phyloP scores from a whole-genome alignment of 2,888 invertebrate genomes.

The Tethea ocularis region DNA sequence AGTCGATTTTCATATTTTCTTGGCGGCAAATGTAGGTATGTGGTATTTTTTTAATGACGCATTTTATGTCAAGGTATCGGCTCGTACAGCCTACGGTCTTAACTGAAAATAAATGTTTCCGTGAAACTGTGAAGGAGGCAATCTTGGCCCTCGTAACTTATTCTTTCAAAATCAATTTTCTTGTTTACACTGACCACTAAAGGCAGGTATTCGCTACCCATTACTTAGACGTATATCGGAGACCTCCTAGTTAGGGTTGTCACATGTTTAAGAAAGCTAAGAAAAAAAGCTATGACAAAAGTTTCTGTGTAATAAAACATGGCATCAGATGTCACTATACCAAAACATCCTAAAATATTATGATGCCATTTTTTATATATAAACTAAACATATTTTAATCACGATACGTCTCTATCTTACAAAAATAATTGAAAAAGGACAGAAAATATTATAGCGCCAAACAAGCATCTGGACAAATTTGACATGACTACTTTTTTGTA shows the following conservation, averaged over 20 bases:
- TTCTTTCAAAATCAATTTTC: constrained; percentile 79
- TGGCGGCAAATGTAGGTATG: constrained; percentile 17
- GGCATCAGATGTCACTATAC: too few species aligned
- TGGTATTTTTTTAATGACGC: constrained; percentile 34
- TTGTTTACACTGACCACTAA: constrained; percentile 74
- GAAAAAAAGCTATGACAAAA: too few species aligned
- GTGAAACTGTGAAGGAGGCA: constrained; percentile 56
- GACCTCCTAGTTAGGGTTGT: constrained; percentile 43
- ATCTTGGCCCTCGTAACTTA: constrained; percentile 55
- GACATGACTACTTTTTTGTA: too few species aligned
- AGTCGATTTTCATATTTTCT: constrained; percentile 2
- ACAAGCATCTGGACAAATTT: too few species aligned
- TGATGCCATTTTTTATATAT: too few species aligned
- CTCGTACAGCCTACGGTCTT: constrained; percentile 38
- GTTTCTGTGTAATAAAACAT: too few species aligned
- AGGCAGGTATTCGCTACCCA: constrained; percentile 60
- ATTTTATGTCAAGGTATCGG: constrained; percentile 32
- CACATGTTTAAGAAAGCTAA: constrained; percentile 7
- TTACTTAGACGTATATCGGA: constrained; percentile 54
- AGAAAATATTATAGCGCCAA: too few species aligned
- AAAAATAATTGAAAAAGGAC: too few species aligned
- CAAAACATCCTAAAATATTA: too few species aligned
- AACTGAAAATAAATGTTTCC: constrained; percentile 62
- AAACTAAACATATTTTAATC: too few species aligned
- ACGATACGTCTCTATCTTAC: too few species aligned